phyloP scores from a whole-genome alignment of 2,888 invertebrate genomes.

The Polyommatus iphigenia region DNA sequence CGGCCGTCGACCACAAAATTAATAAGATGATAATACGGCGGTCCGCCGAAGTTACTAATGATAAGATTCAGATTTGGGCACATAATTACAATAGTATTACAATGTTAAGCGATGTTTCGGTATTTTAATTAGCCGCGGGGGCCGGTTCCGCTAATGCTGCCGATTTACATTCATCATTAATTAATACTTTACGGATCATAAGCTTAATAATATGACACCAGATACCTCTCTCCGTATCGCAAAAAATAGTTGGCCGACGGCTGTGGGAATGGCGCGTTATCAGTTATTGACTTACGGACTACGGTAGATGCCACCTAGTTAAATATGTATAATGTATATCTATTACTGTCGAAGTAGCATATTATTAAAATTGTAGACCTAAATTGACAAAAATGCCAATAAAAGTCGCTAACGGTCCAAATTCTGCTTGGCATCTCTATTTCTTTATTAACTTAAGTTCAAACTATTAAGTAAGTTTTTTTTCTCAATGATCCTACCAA shows the following conservation, averaged over 20 bases:
- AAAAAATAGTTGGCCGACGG: background rate
- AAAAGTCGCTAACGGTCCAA: no score
- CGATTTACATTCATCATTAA: background rate
- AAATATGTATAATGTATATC: no score
- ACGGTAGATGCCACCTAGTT: background rate
- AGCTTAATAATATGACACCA: background rate
- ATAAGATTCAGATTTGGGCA: background rate
- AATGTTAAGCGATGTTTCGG: background rate
- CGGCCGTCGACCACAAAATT: background rate
- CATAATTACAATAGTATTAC: constrained; percentile 7
- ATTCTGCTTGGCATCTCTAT: no score
- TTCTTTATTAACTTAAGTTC: no score
- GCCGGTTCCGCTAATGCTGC: background rate
- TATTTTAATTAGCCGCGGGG: background rate
- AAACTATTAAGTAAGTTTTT: no score
- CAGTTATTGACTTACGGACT: background rate
- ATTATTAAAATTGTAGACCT: no score
- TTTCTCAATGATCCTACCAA: no score
- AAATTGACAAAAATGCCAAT: no score
- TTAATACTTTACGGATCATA: background rate
- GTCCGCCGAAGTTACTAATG: background rate
- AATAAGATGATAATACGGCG: background rate
- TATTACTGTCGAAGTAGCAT: no score
- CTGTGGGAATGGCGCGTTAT: background rate
- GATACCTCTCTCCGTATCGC: background rate